Base-by-base conservation (phyloP, 2,888 invertebrate genomes). In the Ptilodon capucinus region DNA sequence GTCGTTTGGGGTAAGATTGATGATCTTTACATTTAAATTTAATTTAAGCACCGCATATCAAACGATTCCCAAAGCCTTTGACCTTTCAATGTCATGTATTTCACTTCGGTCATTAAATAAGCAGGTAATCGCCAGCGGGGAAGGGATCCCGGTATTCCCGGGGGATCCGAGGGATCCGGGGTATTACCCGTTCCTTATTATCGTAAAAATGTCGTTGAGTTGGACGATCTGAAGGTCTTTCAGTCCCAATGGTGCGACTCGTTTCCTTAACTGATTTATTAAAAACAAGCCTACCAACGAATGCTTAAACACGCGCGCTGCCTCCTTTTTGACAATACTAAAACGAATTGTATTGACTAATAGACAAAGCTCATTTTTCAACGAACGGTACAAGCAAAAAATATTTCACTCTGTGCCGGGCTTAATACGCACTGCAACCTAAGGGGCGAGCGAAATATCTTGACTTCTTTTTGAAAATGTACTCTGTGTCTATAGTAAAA, bases 41-140 rank as follows among this genome's bases (percentile, higher is more conserved):
- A n/a, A n/a, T n/a, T n/a, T 25, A 8, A 25, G 11, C 9, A 7
- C 9, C 25, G 11, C 25, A 9, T 9, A 25, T 25, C 7, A 25
- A 25, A 25, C 11, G 11, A 25, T 25, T 25, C 32, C 14, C 32
- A n/a, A n/a, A 7, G 32, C n/a, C n/a, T n/a, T n/a, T 13, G 14
- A 13, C 32, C 32, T 32, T 14, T 14, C 13, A 32, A 32, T 14
- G 17, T 35, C 17, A 35, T 60, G 40, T 40, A 51, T 64, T 57
- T 64, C 47, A 64, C 44, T 39, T 44, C 44, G 44, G 55, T 64
- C 48, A 64, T 60, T 53, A 60, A 55, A 48, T 54, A 51, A 50
- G 43, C 68, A 64, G 68, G 65, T 68, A 68, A 64, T 68, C 61
- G 64, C 42, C 42, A 54, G 64, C 57, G 55, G 64, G 67, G 68